A percentile compares a stretch with the other conserved stretches of the same genome.
These are phyloP conservation scores for Poeciliopsis gracilis DNA, from an alignment of 2,797 vertebrate genomes.

Conservation along the genomic window DNA sequence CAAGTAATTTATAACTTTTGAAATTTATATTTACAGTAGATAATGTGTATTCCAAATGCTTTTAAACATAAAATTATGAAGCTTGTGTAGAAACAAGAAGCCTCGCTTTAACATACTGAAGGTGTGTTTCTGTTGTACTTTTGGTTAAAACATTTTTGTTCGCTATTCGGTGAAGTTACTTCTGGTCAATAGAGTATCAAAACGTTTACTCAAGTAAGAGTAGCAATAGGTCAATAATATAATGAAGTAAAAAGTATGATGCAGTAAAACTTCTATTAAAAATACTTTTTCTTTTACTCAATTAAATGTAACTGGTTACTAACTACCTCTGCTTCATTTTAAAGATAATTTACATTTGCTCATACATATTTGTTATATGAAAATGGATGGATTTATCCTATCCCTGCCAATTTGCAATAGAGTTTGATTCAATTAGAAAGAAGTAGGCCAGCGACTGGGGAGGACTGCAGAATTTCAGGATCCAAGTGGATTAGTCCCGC, in stretches of 20 bases:
- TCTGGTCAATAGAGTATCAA: background rate
- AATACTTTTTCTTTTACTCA: background rate
- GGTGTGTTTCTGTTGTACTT: background rate
- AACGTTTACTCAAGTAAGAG: background rate
- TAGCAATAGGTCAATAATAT: background rate
- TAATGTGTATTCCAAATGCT: background rate
- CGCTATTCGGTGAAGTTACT: too few species aligned
- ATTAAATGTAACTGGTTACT: background rate
- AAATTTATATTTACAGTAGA: background rate
- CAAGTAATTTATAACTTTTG: too few species aligned
- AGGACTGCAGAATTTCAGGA: constrained; percentile 20
- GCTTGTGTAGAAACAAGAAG: too few species aligned
- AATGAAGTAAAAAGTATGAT: background rate
- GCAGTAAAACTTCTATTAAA: background rate
- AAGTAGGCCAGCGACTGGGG: constrained; percentile 39
- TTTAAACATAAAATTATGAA: background rate
- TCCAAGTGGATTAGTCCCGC: constrained; percentile 11
- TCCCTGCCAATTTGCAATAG: background rate
- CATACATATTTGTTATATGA: background rate
- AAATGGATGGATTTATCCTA: background rate
- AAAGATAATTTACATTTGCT: background rate
- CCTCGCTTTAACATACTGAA: too few species aligned
- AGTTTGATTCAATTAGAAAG: constrained; percentile 30
- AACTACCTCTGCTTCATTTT: background rate
- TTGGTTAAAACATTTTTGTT: too few species aligned